These are phyloP conservation scores for Cinara cedri DNA, from an alignment of 2,888 invertebrate species.

Conservation along the genomic window DNA sequence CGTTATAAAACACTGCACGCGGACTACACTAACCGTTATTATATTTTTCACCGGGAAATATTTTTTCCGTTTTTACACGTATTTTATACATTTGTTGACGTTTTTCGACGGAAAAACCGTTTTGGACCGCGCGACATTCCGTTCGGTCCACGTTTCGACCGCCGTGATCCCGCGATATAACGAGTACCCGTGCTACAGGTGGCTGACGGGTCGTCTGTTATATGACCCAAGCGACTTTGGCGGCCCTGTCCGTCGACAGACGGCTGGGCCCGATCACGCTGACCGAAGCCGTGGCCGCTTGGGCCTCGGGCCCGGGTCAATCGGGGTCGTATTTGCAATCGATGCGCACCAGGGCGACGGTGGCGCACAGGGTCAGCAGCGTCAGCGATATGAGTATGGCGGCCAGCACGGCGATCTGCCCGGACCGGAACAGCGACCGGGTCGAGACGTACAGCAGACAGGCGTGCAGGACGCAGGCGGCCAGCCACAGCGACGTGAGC, in stretches of 20 bases:
- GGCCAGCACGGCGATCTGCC: slow-evolving; percentile 60
- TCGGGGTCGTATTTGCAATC: slow-evolving; percentile 62
- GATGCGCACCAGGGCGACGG: slow-evolving; percentile 59
- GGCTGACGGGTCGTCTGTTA: too few species aligned
- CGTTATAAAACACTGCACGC: too few species aligned
- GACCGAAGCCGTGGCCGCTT: slow-evolving; percentile 62
- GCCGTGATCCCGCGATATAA: neutral
- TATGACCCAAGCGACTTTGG: slow-evolving; percentile 70
- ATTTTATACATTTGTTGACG: too few species aligned
- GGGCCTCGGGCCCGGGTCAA: slow-evolving; percentile 61
- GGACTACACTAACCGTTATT: too few species aligned
- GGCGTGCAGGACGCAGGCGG: slow-evolving; percentile 59
- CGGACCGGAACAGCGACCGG: slow-evolving; percentile 59
- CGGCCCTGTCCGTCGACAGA: slow-evolving; percentile 64
- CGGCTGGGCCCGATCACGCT: slow-evolving; percentile 58
- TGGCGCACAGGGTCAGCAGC: slow-evolving; percentile 59
- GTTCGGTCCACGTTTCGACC: too few species aligned
- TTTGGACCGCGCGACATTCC: neutral
- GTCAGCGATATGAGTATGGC: slow-evolving; percentile 60
- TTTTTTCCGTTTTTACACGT: too few species aligned
- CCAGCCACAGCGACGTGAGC: slow-evolving; percentile 60
- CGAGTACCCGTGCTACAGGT: neutral
- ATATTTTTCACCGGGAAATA: too few species aligned
- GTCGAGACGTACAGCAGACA: slow-evolving; percentile 59
- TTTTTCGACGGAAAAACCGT: too few species aligned